phyloP scores from a whole-genome alignment of 1,140 invertebrate species.

The Matsumurasca onukii region DNA sequence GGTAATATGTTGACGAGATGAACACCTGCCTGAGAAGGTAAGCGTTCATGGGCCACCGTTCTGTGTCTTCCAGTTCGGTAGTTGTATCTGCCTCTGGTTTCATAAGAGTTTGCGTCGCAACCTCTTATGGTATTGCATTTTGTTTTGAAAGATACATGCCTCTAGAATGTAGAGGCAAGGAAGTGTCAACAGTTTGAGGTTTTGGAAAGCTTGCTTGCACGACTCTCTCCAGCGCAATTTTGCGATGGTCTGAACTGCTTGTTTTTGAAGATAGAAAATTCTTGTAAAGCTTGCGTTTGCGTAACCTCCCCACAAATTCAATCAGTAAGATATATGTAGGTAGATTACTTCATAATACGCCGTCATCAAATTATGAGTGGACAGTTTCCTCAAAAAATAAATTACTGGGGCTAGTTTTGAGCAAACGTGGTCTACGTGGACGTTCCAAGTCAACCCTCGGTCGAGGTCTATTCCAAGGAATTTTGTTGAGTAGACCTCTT shows the following conservation, averaged over 20 bases:
- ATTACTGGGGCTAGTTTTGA: neutral
- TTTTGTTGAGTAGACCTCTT: neutral
- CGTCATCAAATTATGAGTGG: neutral
- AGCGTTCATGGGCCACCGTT: too few relatives aligned
- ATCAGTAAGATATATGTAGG: neutral
- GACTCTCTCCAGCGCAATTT: neutral
- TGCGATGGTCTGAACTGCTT: neutral
- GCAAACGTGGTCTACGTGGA: neutral
- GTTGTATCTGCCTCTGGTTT: neutral
- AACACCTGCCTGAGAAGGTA: too few relatives aligned
- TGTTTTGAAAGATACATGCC: neutral
- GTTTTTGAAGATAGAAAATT: neutral
- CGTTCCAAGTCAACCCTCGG: neutral
- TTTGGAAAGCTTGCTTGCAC: neutral
- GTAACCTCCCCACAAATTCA: neutral
- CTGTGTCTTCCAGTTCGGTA: neutral
- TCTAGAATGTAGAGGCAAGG: neutral
- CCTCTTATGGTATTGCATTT: neutral
- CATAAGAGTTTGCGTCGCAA: neutral
- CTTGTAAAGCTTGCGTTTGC: neutral
- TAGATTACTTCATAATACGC: neutral
- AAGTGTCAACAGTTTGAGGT: neutral
- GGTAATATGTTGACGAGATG: too few relatives aligned
- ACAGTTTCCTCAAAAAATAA: neutral
- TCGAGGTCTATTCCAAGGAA: neutral